These are phyloP conservation scores for Leucoraja ocellata DNA, from an alignment of 2,797 vertebrate genomes.

Conservation along the genomic window DNA sequence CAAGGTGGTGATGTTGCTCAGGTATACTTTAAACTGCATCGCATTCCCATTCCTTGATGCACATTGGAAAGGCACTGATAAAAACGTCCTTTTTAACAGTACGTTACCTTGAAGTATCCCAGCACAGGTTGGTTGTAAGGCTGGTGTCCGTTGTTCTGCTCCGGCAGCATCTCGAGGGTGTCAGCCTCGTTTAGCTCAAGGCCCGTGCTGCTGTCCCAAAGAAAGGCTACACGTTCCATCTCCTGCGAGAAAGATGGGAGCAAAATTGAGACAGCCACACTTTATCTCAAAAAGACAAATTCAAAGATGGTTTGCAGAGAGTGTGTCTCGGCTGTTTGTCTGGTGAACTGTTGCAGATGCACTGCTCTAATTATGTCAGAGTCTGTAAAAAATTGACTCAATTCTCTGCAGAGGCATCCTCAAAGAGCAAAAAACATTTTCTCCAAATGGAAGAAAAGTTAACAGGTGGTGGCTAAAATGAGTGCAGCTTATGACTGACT, in stretches of 20 bases:
- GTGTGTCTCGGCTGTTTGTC: background rate
- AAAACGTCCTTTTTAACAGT: background rate
- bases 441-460: background rate
- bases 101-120: conserved; percentile 15
- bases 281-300: background rate
- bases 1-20: background rate
- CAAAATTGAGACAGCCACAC: background rate
- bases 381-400: background rate
- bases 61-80: background rate
- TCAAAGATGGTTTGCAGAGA: background rate
- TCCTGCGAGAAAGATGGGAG: background rate
- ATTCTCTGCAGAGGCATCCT: background rate
- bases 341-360: background rate
- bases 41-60: background rate
- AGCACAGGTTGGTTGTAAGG: conserved; percentile 12
- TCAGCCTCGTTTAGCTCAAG: background rate
- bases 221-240: conserved; percentile 31
- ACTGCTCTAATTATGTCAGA: background rate
- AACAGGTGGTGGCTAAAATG: background rate
- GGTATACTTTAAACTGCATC: background rate
- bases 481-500: background rate
- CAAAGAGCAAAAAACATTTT: background rate
- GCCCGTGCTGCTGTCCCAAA: conserved; percentile 37
- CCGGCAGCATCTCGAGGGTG: conserved; percentile 19
- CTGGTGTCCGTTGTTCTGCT: background rate